A percentile compares a stretch with the other conserved stretches of the same genome.
Evolutionary conservation across 2,797 vertebrate species (phyloP).

Genomic region (Eutrigla gurnardus): DNA sequence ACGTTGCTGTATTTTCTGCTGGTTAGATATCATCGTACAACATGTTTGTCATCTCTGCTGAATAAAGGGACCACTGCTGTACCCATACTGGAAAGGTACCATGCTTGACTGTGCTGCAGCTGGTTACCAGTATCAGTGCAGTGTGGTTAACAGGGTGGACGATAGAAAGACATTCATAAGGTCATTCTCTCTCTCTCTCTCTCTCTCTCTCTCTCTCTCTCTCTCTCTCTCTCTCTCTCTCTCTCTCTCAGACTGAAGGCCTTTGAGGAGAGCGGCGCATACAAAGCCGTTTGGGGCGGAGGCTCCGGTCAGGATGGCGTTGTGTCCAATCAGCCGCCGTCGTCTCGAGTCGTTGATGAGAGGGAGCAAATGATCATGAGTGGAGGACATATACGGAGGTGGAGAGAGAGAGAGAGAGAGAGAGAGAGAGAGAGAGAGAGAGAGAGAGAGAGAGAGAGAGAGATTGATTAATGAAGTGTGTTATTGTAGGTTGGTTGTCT

Average conservation of each 20-base stretch:
- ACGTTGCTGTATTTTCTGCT: constrained; percentile 22
- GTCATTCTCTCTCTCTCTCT: background rate
- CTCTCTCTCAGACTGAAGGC: constrained; percentile 80
- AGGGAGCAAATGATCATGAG: constrained; percentile 89
- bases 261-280: constrained; percentile 81
- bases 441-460: constrained; percentile 8
- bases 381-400: constrained; percentile 87
- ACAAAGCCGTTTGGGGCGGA: constrained; percentile 85
- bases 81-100: background rate
- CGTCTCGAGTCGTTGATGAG: constrained; percentile 84
- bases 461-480: background rate
- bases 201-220: too few species aligned
- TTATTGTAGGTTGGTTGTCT: background rate
- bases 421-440: background rate
- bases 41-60: background rate
- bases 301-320: constrained; percentile 80
- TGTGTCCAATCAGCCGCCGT: constrained; percentile 85
- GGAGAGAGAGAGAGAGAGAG: constrained; percentile 10
- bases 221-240: background rate
- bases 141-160: background rate
- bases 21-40: background rate
- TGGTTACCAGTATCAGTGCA: background rate
- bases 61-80: background rate
- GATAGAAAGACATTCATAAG: background rate
- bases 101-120: background rate